phyloP scores from a whole-genome alignment of 2,797 vertebrate genomes.

The Scyliorhinus canicula region DNA sequence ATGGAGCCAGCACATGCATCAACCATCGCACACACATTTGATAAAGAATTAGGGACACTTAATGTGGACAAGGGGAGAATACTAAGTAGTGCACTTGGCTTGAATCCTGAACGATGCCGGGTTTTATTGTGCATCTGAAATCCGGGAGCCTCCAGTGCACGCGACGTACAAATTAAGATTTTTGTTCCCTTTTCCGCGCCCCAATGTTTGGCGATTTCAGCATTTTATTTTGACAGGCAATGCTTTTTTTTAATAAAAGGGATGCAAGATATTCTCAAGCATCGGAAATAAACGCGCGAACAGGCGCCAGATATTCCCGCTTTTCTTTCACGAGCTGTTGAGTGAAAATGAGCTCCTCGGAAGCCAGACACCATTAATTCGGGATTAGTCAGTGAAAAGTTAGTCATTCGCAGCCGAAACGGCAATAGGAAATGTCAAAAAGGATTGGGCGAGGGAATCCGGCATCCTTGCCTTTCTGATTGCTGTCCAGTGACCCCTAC shows the following conservation, averaged over 20 bases:
- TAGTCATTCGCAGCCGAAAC: background rate
- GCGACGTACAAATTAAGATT: background rate
- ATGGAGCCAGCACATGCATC: background rate
- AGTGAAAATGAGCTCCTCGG: background rate
- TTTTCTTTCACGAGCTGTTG: background rate
- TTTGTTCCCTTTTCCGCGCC: background rate
- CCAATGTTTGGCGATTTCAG: background rate
- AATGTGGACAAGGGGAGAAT: slow-evolving; percentile 35
- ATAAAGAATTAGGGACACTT: slow-evolving; percentile 23
- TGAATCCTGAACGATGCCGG: background rate
- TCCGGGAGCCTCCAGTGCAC: background rate
- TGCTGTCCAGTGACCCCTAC: background rate
- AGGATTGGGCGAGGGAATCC: background rate
- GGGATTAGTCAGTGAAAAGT: background rate
- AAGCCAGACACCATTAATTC: too few relatives aligned
- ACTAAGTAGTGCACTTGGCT: slow-evolving; percentile 34
- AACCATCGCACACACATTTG: slow-evolving; percentile 28
- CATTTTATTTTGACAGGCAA: background rate
- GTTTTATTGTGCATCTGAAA: slow-evolving; percentile 13
- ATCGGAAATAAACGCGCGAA: background rate
- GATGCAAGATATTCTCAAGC: background rate
- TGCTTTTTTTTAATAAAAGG: background rate
- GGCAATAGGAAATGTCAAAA: background rate
- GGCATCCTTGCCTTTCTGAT: background rate
- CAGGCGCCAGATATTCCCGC: background rate